A percentile compares a stretch with the other conserved stretches of the same genome.
Evolutionary conservation across 2,113 vertebrate species (phyloP).

Genomic region (Eleginops maclovinus): DNA sequence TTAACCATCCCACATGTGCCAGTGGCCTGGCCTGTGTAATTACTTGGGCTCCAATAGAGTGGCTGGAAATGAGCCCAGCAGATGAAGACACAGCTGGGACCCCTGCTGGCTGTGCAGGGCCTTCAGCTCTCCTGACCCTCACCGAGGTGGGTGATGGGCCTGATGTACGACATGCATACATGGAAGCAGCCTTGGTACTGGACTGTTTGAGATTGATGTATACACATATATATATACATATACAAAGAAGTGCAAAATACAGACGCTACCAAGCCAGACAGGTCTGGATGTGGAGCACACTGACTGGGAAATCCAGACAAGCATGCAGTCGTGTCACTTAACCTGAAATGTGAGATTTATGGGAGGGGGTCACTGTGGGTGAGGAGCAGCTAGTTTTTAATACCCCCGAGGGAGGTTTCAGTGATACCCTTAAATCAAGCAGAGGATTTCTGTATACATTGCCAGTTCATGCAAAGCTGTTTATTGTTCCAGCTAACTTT

Average conservation of each 20-base stretch:
- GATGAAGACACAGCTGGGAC: slow-evolving; percentile 82
- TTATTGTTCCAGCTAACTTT: background rate
- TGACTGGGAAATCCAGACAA: slow-evolving; percentile 37
- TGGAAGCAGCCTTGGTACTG: slow-evolving; percentile 7
- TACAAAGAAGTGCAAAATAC: background rate
- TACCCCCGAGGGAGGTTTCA: background rate
- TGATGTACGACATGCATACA: slow-evolving; percentile 31
- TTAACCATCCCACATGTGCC: slow-evolving; percentile 70
- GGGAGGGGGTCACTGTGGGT: slow-evolving; percentile 4
- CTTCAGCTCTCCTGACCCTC: slow-evolving; percentile 57
- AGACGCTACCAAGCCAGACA: background rate
- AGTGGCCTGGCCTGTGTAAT: slow-evolving; percentile 75
- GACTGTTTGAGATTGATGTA: slow-evolving; percentile 12
- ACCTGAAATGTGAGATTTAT: slow-evolving; percentile 12
- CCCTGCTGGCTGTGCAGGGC: slow-evolving; percentile 50
- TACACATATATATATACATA: slow-evolving; percentile 9
- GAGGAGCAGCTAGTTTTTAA: slow-evolving; percentile 11
- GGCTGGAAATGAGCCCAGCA: slow-evolving; percentile 74
- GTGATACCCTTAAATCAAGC: background rate
- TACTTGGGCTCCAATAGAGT: slow-evolving; percentile 63
- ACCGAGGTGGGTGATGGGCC: slow-evolving; percentile 54
- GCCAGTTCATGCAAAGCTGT: slow-evolving; percentile 8
- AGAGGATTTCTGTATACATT: background rate
- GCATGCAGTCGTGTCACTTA: background rate
- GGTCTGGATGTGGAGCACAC: slow-evolving; percentile 11